A percentile compares a stretch with the other conserved stretches of the same genome.
Evolutionary conservation across 2,888 invertebrate genomes (phyloP).

Genomic region (Eupithecia pulchellata): DNA sequence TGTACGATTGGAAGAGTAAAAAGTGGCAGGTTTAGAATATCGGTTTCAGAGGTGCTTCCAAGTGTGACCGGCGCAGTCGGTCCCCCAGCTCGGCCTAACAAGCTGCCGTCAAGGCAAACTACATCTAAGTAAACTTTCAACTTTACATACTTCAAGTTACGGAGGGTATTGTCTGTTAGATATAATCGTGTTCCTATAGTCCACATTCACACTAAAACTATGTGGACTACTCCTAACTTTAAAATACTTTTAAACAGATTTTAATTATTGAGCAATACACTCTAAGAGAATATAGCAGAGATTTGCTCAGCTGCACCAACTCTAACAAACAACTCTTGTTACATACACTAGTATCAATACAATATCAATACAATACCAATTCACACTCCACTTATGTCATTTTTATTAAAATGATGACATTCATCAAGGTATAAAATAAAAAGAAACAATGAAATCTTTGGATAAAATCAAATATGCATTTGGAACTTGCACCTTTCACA

Average conservation of each 20-base stretch:
- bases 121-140: conserved; percentile 81
- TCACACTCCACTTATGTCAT: conserved; percentile 83
- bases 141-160: conserved; percentile 75
- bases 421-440: conserved; percentile 62
- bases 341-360: conserved; percentile 70
- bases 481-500: conserved; percentile 80
- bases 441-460: conserved; percentile 82
- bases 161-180: conserved; percentile 85
- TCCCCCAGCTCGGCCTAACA: conserved; percentile 45
- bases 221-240: conserved; percentile 79
- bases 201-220: conserved; percentile 74
- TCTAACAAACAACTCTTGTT: conserved; percentile 78
- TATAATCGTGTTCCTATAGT: conserved; percentile 74
- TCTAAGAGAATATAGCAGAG: conserved; percentile 83
- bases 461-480: conserved; percentile 83
- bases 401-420: conserved; percentile 67
- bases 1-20: conserved; percentile 41
- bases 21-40: conserved; percentile 63
- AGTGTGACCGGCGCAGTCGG: conserved; percentile 50
- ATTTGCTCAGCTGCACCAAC: conserved; percentile 85
- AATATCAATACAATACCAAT: conserved; percentile 76
- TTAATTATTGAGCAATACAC: conserved; percentile 85
- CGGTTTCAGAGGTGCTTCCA: conserved; percentile 58
- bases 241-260: conserved; percentile 80
- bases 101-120: conserved; percentile 78